Percentiles rank a stretch among this genome's conserved stretches.
phyloP scores from a whole-genome alignment of 2,797 vertebrate species.

The Scolopax rusticola region DNA sequence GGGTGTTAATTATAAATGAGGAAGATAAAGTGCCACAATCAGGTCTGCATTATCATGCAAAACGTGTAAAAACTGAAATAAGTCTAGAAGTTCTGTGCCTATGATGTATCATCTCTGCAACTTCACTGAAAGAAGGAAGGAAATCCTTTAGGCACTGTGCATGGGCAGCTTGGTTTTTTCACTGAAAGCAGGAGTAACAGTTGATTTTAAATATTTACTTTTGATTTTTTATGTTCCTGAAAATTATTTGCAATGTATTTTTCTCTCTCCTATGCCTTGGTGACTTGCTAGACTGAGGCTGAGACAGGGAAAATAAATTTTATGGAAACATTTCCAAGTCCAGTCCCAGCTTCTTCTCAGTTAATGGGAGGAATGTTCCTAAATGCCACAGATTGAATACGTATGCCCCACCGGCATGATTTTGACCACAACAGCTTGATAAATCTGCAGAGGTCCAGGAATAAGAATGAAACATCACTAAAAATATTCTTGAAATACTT shows the following conservation, averaged over 20 bases:
- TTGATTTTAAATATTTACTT: not conserved
- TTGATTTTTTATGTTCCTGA: not conserved
- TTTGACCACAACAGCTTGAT: not conserved
- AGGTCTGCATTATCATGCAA: not conserved
- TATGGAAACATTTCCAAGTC: not conserved
- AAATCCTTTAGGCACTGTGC: not conserved
- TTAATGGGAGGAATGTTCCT: not conserved
- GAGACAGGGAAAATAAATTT: not conserved
- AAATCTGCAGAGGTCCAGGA: not conserved
- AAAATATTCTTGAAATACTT: not conserved
- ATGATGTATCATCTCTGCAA: not conserved
- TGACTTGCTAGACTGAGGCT: not conserved
- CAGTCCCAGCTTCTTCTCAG: not conserved
- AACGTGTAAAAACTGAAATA: not conserved
- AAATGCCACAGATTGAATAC: not conserved
- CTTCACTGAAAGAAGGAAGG: not conserved
- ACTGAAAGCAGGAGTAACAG: not conserved
- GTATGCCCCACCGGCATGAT: not conserved
- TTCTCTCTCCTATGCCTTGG: not conserved
- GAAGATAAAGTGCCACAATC: not conserved
- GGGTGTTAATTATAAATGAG: slow-evolving; percentile 1
- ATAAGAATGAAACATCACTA: not conserved
- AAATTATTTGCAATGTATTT: not conserved
- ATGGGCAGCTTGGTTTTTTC: not conserved
- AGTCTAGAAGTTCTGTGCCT: not conserved